These are phyloP conservation scores for Poecilus cupreus DNA, from an alignment of 2,888 invertebrate species.

Conservation along the genomic window DNA sequence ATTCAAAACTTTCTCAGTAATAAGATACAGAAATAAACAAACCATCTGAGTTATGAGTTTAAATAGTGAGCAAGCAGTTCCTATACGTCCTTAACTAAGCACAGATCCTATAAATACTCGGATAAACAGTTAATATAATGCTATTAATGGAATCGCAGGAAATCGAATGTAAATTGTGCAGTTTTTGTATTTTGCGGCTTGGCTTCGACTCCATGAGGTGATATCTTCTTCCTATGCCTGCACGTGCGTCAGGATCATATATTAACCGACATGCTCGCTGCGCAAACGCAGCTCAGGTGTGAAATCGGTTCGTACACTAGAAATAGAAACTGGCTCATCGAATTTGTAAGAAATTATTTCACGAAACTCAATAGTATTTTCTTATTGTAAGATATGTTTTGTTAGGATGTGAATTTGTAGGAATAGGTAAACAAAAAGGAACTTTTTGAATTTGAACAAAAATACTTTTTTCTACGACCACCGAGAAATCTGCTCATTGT, in stretches of 20 bases:
- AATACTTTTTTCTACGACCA: too few species aligned
- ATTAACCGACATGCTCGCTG: background rate
- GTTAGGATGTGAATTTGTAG: too few species aligned
- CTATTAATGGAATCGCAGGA: constrained; percentile 41
- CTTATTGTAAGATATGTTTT: too few species aligned
- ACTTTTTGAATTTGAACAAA: too few species aligned
- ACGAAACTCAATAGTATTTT: too few species aligned
- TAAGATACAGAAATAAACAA: constrained; percentile 33
- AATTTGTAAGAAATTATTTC: background rate
- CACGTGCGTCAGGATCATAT: constrained; percentile 21
- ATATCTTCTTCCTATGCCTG: constrained; percentile 47
- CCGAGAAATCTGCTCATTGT: too few species aligned
- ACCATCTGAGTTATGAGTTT: constrained; percentile 20
- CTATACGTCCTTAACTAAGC: background rate
- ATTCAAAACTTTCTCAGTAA: constrained; percentile 19
- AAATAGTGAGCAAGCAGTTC: background rate
- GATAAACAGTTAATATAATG: constrained; percentile 44
- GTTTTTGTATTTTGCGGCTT: background rate
- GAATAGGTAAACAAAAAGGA: too few species aligned
- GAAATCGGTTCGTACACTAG: background rate
- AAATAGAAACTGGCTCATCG: background rate
- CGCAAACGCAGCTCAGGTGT: background rate
- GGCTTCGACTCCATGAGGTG: background rate
- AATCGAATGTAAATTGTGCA: constrained; percentile 50
- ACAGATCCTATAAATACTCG: constrained; percentile 2